Conservation (phyloP, 2,113 vertebrate genomes). For the Zapus hudsonius region DNA sequence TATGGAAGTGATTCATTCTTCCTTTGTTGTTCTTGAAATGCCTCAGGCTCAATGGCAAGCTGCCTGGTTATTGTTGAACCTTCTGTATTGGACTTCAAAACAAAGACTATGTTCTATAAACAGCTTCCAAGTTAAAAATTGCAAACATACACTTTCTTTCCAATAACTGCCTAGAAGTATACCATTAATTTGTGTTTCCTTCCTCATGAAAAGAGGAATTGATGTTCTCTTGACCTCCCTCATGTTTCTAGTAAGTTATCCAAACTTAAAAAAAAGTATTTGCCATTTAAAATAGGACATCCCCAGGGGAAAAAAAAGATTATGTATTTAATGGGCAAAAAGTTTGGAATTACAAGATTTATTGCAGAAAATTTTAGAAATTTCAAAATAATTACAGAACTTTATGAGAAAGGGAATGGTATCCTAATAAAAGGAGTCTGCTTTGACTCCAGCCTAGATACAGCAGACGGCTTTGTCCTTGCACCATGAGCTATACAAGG, state of each 20-base stretch:
- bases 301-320: neutral
- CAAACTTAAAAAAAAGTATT: neutral
- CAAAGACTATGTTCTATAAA: slow-evolving; percentile 54
- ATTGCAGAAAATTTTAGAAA: neutral
- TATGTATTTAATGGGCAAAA: neutral
- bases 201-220: neutral
- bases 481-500: neutral
- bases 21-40: slow-evolving; percentile 60
- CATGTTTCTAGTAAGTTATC: neutral
- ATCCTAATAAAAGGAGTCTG: neutral
- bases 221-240: neutral
- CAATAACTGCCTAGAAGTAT: neutral
- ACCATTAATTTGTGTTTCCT: slow-evolving; percentile 3
- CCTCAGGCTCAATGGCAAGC: slow-evolving; percentile 24
- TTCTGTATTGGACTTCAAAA: slow-evolving; percentile 55
- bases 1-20: slow-evolving; percentile 50
- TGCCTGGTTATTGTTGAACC: slow-evolving; percentile 57
- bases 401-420: neutral
- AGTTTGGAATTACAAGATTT: neutral
- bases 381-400: too few species aligned
- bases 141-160: slow-evolving; percentile 58
- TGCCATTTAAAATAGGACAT: neutral
- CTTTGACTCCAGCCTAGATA: neutral
- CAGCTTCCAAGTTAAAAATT: slow-evolving; percentile 55
- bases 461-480: neutral